Evolutionary conservation across 2,888 invertebrate species (phyloP), one percentile per base, ranked within the genome.

Genomic region (Alviniconcha strummeri): DNA sequence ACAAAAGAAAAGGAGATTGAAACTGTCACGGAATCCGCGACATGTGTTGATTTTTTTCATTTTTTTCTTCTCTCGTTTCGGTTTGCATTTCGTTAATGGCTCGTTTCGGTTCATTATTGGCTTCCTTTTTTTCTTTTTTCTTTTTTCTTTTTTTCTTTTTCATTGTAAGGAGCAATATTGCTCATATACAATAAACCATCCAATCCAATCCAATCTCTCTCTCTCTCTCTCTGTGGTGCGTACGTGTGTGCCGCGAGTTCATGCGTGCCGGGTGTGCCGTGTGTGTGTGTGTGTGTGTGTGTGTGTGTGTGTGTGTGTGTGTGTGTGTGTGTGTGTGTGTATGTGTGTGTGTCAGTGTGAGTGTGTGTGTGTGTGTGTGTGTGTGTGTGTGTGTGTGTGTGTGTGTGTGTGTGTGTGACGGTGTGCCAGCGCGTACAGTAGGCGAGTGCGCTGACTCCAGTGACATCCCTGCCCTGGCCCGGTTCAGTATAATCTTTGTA

Each of bases 301-400:
- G 72, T 72, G n/a, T 72, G 72, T 36, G 9, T n/a, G 72, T 72
- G 72, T n/a, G 36, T 72, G 72, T n/a, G 72, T 72, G 72, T 36
- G 36, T 72, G 72, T 72, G 72, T 72, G 72, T 36, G 17, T 72
- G 72, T 72, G n/a, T 72, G 72, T 36, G 36, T 72, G 19, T n/a
- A 4, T n/a, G 72, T 36, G 36, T 72, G 72, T 72, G 72, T 72
- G 72, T 17, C 1, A 3, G 15, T 64, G 64, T 64, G 64, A 3
- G 64, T 64, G 64, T 13, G 64, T 64, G 9, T 64, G 36, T 19
- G 36, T 72, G 36, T 19, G 36, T n/a, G 9, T 19, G 36, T n/a
- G 17, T 36, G 17, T 19, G 36, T 64, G 64, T 36, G 36, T 36
- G 36, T 36, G 36, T 36, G 36, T 36, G 36, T 36, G 36, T 36